Conservation (phyloP, 2,888 invertebrate species). For the Megalurothrips usitatus region DNA sequence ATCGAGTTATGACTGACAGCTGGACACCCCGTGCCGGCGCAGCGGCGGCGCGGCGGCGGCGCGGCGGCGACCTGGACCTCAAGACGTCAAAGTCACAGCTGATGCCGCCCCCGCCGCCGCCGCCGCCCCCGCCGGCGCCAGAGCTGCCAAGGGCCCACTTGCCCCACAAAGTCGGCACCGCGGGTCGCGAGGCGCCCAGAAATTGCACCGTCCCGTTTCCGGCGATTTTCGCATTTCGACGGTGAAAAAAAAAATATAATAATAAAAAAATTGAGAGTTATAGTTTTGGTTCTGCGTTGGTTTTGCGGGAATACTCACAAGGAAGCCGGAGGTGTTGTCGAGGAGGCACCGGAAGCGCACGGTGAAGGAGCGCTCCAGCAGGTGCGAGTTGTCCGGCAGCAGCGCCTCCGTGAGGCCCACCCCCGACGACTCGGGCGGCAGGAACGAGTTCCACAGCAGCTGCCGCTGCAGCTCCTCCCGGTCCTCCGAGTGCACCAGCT, state of each 20-base stretch:
- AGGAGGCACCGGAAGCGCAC: slow-evolving; percentile 97
- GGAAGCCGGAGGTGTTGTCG: slow-evolving; percentile 98
- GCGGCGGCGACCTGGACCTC: neutral
- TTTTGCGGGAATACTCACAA: slow-evolving; percentile 60
- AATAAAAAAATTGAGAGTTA: too few species aligned
- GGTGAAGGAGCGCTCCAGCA: slow-evolving; percentile 94
- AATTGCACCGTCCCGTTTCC: neutral
- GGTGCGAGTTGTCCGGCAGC: slow-evolving; percentile 80
- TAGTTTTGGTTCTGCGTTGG: too few species aligned
- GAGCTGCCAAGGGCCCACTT: too few species aligned
- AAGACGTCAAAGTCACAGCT: too few species aligned
- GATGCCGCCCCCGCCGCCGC: too few species aligned
- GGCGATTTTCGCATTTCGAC: neutral
- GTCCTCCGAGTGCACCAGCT: slow-evolving; percentile 98
- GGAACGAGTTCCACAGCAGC: slow-evolving; percentile 89
- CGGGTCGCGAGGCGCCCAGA: too few species aligned
- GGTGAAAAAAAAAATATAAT: neutral
- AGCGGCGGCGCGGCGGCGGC: neutral
- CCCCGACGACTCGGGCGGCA: slow-evolving; percentile 70
- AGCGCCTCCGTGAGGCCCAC: slow-evolving; percentile 83
- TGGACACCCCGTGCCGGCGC: neutral
- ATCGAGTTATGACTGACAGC: slow-evolving; percentile 24
- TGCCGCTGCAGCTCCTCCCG: slow-evolving; percentile 94
- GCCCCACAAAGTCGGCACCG: too few species aligned
- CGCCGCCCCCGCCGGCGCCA: too few species aligned